Conservation (phyloP, 2,113 vertebrate genomes). For the Callocephalon fimbriatum region DNA sequence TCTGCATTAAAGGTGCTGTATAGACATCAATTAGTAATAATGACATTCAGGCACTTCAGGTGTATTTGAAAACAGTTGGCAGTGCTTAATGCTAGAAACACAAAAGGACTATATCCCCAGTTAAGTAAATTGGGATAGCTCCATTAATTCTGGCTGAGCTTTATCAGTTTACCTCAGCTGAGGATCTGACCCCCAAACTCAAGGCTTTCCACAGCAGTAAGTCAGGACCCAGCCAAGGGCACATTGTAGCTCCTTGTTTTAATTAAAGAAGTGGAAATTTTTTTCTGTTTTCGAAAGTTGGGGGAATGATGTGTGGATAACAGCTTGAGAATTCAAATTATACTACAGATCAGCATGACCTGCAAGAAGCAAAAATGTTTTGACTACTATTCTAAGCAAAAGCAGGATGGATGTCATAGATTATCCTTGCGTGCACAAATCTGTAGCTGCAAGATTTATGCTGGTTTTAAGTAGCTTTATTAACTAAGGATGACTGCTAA, state of each 20-base stretch:
- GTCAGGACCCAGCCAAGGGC: neutral
- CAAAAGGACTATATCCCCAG: neutral
- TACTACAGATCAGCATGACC: constrained; percentile 51
- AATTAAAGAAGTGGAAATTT: constrained; percentile 34
- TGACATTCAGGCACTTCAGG: constrained; percentile 1
- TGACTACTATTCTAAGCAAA: constrained; percentile 63
- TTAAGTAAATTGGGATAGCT: neutral
- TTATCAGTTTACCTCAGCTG: neutral
- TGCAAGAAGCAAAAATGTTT: constrained; percentile 69
- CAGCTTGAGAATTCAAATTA: constrained; percentile 73
- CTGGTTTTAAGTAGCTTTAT: constrained; percentile 38
- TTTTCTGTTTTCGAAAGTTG: constrained; percentile 49
- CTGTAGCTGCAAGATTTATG: neutral
- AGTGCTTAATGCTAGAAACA: neutral
- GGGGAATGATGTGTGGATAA: constrained; percentile 50
- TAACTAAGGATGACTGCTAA: constrained; percentile 6
- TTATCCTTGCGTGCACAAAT: neutral
- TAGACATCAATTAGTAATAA: constrained; percentile 22
- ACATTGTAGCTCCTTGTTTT: neutral
- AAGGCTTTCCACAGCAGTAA: neutral
- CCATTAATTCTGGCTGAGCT: neutral
- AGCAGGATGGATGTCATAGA: constrained; percentile 51
- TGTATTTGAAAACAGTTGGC: constrained; percentile 33
- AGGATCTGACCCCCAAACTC: neutral
- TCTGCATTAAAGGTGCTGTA: constrained; percentile 32